Evolutionary conservation across 2,888 invertebrate species (phyloP), one percentile per base, ranked within the genome.

Genomic region (Linnaemya tessellans): DNA sequence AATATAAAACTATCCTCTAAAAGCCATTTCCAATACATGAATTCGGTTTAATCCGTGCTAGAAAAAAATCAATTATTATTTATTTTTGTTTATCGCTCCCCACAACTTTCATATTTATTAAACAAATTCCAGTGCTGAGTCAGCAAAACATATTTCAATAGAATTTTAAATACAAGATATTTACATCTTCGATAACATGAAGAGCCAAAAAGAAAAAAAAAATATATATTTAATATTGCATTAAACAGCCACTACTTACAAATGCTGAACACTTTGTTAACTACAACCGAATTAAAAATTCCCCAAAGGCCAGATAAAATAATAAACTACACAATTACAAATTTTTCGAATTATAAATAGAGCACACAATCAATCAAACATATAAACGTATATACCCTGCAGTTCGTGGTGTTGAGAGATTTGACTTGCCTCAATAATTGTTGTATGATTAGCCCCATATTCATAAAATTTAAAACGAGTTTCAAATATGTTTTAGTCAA

Each of bases 251-350:
- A 35, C 25, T 54, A 20, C 51, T 43, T 35, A 62, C n/a, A 30
- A 43, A 60, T 41, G 7, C 1, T 67, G 22, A 74, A 67, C 62
- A 56, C 30, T 56, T 74, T 54, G 62, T 46, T n/a, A 70, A 38
- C 46, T 64, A 75, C 74, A 84, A 70, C 49, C 54, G 54, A 84
- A 70, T 51, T 84, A 51, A 58, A 65, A 65, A 80, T 54, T n/a
- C 38, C 70, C 75, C 51, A 65, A 80, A 58, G 74, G 75, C 58
- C 43, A 65, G 64, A 70, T 41, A 13, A 18, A 54, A 60, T 60
- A 70, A 10, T 54, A 13, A 54, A 70, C 49, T 20, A 60, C 70
- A 41, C 9, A 49, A 60, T 68, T 46, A 49, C 11, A 38, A 70
- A 30, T 9, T 43, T 8, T 54, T 30, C 1, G 41, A 67, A 62